phyloP scores from a whole-genome alignment of 2,797 vertebrate species.

The Myotis daubentonii region DNA sequence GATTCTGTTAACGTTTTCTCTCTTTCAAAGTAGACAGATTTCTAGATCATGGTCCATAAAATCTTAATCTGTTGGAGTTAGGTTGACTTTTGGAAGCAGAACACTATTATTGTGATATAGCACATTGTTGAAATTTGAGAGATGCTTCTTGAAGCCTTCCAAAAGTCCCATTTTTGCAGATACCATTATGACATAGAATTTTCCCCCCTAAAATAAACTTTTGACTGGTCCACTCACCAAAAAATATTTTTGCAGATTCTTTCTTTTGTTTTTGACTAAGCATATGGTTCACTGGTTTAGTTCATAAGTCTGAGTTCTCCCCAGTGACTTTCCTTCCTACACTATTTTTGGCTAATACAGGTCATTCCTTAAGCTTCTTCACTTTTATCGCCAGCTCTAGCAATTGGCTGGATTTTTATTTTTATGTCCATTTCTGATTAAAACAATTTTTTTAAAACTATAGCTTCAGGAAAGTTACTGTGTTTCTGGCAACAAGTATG shows the following conservation, averaged over 20 bases:
- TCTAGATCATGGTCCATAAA: conserved; percentile 14
- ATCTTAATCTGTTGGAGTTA: conserved; percentile 21
- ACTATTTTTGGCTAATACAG: background rate
- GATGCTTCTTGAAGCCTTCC: background rate
- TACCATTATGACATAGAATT: conserved; percentile 1
- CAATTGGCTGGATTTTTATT: conserved; percentile 19
- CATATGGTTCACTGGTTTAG: background rate
- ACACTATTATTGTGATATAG: background rate
- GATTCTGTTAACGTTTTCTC: conserved; percentile 49
- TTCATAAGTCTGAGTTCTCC: conserved; percentile 3
- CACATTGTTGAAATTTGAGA: background rate
- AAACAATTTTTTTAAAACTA: background rate
- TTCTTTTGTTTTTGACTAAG: conserved; percentile 50
- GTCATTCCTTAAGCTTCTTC: conserved; percentile 40
- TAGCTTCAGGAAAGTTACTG: conserved; percentile 47
- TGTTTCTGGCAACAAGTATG: conserved; percentile 28
- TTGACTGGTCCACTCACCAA: conserved; percentile 35
- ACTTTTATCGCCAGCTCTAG: background rate
- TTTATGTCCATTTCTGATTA: conserved; percentile 39
- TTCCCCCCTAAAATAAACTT: conserved; percentile 53
- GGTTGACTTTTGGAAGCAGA: conserved; percentile 38
- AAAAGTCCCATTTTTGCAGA: background rate
- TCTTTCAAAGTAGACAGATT: conserved; percentile 27
- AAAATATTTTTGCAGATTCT: conserved; percentile 44
- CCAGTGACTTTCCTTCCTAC: background rate